Evolutionary conservation across 2,797 vertebrate species (phyloP), one percentile per base, ranked within the genome.

Genomic region (Danio jaintianensis): DNA sequence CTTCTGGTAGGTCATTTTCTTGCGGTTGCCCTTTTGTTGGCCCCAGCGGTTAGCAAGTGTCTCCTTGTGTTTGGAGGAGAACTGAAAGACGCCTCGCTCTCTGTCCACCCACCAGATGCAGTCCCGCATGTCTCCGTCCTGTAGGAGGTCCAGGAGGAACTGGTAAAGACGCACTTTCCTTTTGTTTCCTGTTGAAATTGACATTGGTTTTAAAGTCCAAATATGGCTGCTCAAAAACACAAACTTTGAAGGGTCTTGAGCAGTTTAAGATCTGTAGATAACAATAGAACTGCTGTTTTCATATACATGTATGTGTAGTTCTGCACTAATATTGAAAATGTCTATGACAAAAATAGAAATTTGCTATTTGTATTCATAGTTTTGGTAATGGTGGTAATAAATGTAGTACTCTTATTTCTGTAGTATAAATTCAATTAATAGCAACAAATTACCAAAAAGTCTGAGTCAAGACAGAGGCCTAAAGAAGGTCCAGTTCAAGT

Each of bases 91-190:
- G 83, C 98, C 98, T 85, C 98, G 98, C 88, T 99, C 97, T 90
- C 96, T 95, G 93, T 99, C 97, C 87, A 99, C 96, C 98, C 98
- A 99, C 98, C 98, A 99, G 93, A 99, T 97, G 94, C 98, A 98
- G 87, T 99, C 97, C 90, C 98, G 98, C 98, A 99, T 99, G 85
- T 98, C 97, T 48, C 97, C 97, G 0, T 93, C 97, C 81, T 96
- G 95, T 85, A 99, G 94, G 83, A 99, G 96, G 88, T 99, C 97
- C 86, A 99, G 90, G 88, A 99, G 95, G 91, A 99, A 99, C 92
- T 99, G 98, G 89, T 99, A 99, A 75, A 99, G 89, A 62, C 98
- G 96, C 82, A 98, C 99, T 90, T 99, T 99, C 91, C 99, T 99
- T 92, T 98, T 99, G 89, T 95, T 98, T 79, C 97, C 97, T 98